A percentile compares a stretch with the other conserved stretches of the same genome.
Evolutionary conservation across 2,888 invertebrate species (phyloP).

Genomic region (Enchytraeus crypticus): DNA sequence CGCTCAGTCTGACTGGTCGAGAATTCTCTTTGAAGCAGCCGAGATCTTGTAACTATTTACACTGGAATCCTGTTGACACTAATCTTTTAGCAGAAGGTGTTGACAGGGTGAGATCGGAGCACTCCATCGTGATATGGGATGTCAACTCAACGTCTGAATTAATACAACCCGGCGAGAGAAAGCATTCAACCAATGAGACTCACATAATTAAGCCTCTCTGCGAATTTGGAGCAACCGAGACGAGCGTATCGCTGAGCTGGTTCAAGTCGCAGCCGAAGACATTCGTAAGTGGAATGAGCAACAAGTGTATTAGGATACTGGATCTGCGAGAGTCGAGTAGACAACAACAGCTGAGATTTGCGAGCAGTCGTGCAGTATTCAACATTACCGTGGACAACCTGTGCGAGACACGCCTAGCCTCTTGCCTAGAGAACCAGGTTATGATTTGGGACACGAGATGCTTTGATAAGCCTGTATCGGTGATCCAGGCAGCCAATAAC

Average conservation of each 20-base stretch:
- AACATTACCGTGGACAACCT: too few species aligned
- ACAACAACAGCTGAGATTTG: too few species aligned
- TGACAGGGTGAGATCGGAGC: conserved; percentile 80
- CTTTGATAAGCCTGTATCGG: too few species aligned
- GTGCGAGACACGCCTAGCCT: too few species aligned
- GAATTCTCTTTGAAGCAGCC: too few species aligned
- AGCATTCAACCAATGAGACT: conserved; percentile 14
- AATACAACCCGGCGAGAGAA: conserved; percentile 53
- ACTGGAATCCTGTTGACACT: conserved; percentile 76
- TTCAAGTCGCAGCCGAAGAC: conserved; percentile 17
- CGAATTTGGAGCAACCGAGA: conserved; percentile 16
- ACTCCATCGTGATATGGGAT: conserved; percentile 83
- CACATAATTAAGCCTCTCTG: conserved; percentile 1
- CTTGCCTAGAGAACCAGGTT: too few species aligned
- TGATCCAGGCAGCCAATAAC: too few species aligned
- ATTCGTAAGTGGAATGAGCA: conserved; percentile 69
- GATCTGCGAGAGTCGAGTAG: conserved; percentile 79
- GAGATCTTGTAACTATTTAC: conserved; percentile 73
- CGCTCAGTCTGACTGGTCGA: too few species aligned
- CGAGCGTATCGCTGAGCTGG: conserved; percentile 24
- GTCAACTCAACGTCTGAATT: too few species aligned
- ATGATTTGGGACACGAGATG: too few species aligned
- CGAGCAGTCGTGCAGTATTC: too few species aligned
- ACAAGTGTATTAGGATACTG: conserved; percentile 77
- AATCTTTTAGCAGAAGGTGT: conserved; percentile 72